These are phyloP conservation scores for Hybos culiciformis DNA, from an alignment of 2,888 invertebrate genomes.

Conservation along the genomic window DNA sequence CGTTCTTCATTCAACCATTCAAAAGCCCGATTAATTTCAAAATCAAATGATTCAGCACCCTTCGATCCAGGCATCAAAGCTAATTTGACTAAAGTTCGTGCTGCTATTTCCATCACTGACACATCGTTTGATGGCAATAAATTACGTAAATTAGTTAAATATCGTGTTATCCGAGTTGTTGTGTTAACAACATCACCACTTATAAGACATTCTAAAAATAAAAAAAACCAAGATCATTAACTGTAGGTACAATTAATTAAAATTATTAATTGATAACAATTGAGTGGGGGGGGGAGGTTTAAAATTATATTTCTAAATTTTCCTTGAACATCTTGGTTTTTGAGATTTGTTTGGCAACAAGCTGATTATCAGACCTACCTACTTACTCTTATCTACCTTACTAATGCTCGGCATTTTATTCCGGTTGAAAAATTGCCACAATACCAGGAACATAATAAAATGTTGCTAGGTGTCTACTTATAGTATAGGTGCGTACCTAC, in stretches of 20 bases:
- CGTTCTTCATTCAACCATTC: constrained; percentile 89
- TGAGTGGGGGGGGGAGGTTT: too few relatives aligned
- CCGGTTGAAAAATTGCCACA: too few relatives aligned
- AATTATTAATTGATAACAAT: too few relatives aligned
- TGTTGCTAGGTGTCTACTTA: too few relatives aligned
- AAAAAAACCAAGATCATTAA: constrained; percentile 1
- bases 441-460: too few relatives aligned
- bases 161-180: constrained; percentile 76
- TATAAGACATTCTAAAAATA: constrained; percentile 68
- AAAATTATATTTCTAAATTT: neutral
- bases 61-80: constrained; percentile 86
- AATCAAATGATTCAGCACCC: constrained; percentile 94
- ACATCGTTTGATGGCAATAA: constrained; percentile 81
- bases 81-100: constrained; percentile 85
- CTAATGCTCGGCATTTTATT: neutral
- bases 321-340: neutral
- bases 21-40: constrained; percentile 89
- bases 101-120: constrained; percentile 89
- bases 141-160: constrained; percentile 84
- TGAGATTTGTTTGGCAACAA: too few relatives aligned
- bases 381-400: too few relatives aligned
- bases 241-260: too few relatives aligned
- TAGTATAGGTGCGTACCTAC: neutral
- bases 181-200: constrained; percentile 88
- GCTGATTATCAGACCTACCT: too few relatives aligned